Conservation (phyloP, 2,888 invertebrate genomes). For the Mimachlamys varia region DNA sequence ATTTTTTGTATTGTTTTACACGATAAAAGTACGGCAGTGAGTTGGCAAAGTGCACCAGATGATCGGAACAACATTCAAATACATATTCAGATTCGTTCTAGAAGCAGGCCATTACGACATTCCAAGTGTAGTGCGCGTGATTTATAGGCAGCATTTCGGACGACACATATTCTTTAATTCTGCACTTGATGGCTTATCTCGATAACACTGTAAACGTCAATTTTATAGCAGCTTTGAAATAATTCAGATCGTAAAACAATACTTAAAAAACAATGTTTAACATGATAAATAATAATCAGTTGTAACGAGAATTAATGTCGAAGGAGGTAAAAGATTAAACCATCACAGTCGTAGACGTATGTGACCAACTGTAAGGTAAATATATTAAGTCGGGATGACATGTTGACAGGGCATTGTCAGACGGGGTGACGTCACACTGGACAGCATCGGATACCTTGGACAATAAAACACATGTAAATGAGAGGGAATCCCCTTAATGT, state of each 20-base stretch:
- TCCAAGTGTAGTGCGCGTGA: not conserved
- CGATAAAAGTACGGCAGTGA: not conserved
- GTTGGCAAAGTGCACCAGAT: not conserved
- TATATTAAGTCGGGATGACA: not conserved
- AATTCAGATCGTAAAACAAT: not conserved
- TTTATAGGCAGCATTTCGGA: not conserved
- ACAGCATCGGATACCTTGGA: not conserved
- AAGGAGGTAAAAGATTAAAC: not conserved
- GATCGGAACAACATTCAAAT: not conserved
- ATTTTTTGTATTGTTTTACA: too few relatives aligned
- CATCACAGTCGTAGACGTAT: not conserved
- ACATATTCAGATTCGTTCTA: not conserved
- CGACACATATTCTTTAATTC: not conserved
- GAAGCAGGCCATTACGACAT: not conserved
- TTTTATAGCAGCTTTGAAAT: constrained; percentile 12
- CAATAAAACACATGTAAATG: constrained; percentile 31
- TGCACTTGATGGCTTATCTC: not conserved
- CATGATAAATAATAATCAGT: not conserved
- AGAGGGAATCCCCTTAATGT: not conserved
- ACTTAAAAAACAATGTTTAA: constrained; percentile 6
- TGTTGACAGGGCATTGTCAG: not conserved
- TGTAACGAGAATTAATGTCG: not conserved
- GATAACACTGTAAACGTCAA: not conserved
- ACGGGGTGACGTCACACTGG: not conserved
- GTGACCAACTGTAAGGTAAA: not conserved